Evolutionary conservation across 2,797 vertebrate genomes (phyloP).

Genomic region (Rhinatrema bivittatum): DNA sequence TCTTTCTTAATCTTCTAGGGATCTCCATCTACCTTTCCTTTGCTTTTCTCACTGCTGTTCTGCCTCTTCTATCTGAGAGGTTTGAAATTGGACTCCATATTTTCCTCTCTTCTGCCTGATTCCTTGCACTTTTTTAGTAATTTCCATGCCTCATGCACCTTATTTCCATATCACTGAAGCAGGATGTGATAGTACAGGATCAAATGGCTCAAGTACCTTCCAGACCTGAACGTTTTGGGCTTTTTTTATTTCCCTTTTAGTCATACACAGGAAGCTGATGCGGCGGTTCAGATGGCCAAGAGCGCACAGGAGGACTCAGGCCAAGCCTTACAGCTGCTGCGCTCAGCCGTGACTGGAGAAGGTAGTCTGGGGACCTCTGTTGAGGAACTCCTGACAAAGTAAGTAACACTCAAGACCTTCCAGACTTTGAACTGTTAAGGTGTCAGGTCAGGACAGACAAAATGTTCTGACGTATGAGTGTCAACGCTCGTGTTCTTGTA

Average conservation of each 20-base stretch:
- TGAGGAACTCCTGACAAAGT: conserved; percentile 49
- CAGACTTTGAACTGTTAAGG: no score
- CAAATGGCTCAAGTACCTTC: not conserved
- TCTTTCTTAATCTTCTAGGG: no score
- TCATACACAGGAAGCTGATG: conserved; percentile 52
- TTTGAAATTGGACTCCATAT: no score
- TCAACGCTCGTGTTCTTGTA: no score
- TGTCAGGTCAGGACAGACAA: no score
- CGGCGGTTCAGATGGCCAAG: conserved; percentile 41
- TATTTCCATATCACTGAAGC: not conserved
- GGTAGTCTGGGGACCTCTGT: accelerated
- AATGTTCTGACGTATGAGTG: no score
- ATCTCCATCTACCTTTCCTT: no score
- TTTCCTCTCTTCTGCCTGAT: no score
- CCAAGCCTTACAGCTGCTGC: conserved; percentile 55
- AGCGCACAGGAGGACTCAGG: conserved; percentile 41
- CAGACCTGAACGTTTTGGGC: not conserved
- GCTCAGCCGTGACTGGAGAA: conserved; percentile 11
- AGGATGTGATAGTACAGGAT: not conserved
- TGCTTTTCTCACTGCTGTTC: no score
- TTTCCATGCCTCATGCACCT: no score
- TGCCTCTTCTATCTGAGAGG: no score
- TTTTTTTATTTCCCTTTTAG: conserved; percentile 58
- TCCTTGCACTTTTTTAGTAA: no score
- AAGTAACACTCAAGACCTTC: conserved; percentile 2